Evolutionary conservation across 2,797 vertebrate species (phyloP).

Genomic region (Cygnus olor): DNA sequence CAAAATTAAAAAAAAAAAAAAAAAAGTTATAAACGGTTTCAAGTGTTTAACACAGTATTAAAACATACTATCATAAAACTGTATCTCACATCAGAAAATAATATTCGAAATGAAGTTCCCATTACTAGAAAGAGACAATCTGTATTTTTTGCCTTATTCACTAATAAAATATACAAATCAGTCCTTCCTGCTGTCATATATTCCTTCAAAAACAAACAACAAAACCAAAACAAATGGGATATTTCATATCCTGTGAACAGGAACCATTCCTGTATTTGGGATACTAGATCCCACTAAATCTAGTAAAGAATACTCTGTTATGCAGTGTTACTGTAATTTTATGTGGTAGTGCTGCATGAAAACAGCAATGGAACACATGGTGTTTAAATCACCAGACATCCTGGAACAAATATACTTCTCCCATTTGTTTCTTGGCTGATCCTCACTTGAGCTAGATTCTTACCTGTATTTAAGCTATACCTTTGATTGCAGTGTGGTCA

Average conservation of each 20-base stretch:
- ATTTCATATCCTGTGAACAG: background rate
- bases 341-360: background rate
- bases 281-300: background rate
- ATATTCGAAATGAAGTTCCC: background rate
- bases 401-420: background rate
- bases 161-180: background rate
- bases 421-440: background rate
- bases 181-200: background rate
- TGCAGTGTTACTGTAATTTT: background rate
- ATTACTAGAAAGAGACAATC: background rate
- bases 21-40: fast-evolving
- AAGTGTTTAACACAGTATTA: background rate
- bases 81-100: background rate
- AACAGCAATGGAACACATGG: background rate
- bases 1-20: background rate
- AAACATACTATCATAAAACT: background rate
- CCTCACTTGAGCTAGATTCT: background rate
- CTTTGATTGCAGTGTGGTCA: background rate
- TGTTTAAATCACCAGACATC: background rate
- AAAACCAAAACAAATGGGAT: background rate
- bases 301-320: background rate
- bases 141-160: background rate
- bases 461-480: background rate
- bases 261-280: background rate
- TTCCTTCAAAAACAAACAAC: background rate